Base-by-base conservation (phyloP, 2,888 invertebrate species). In the Tiphia femorata region DNA sequence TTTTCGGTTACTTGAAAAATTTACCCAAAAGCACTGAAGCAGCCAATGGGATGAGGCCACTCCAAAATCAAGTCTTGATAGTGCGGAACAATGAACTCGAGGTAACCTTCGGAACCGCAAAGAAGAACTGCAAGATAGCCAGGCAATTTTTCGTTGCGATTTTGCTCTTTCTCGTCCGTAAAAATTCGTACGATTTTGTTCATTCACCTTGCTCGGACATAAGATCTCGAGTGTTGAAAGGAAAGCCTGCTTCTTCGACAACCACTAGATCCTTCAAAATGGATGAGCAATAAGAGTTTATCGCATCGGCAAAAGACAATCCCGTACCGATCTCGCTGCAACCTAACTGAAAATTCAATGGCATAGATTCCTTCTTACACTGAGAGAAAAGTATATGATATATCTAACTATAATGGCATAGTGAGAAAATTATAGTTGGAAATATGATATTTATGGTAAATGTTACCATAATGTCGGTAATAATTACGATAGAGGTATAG, bases 61-160 rank as follows among this genome's bases (percentile, higher is more conserved):
- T 68, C 67, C 4, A 84, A 52, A 16, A 86, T 77, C 43, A 77
- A 58, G 7, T 73, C 63, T 14, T 80, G 72, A 76, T 84, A 86
- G 40, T 73, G 75, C 3, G 64, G 51, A 14, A 72, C 67, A 1
- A 83, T 62, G 67, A 86, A 86, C 55, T 86, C 85, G 1, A 74
- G 57, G 60, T 79, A 85, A 10, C 86, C 86, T 70, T 85, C 84
- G 67, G 84, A 80, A 1, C 86, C 85, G 62, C 87, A 87, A 3
- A 87, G 66, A 21, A 83, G 71, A 52, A 86, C 86, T 86, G 25
- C 0, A 40, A 53, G 27, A 12, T 46, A n/a, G 14, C n/a, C 25
- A 35, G 25, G 8, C 6, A 5, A 25, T 25, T 25, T 3, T n/a
- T n/a, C n/a, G n/a, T n/a, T n/a, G n/a, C n/a, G n/a, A n/a, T n/a